Evolutionary conservation across 2,113 vertebrate genomes (phyloP), one percentile per base, ranked within the genome.

Genomic region (Monarcha castaneiventris): DNA sequence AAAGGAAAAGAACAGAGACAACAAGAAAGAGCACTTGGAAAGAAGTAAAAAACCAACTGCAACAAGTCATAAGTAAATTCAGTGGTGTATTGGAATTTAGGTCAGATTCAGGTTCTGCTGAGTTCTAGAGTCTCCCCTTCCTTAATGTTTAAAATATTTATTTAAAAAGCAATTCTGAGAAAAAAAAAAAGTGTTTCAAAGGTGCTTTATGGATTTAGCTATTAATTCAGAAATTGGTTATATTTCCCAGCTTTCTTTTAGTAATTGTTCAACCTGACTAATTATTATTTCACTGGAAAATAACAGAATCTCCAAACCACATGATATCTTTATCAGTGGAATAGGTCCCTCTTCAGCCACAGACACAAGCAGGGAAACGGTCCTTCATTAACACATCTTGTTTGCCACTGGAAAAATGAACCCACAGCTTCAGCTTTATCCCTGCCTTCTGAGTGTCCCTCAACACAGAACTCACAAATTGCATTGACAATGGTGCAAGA

Each of bases 211-310:
- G 41, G 30, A 76, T 87, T 46, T 71, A 21, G 16, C 16, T 75
- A 10, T 81, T 69, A 58, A 62, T 81, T 82, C 71, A 87, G 62
- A 54, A 59, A 29, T 22, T 46, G 1, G 44, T 68, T 87, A 25
- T 10, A 17, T 61, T 87, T 81, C 15, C 52, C 13, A 67, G 13
- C 7, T 94, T 30, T 17, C 5, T 92, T 85, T 71, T 61, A 19
- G 30, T 55, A 66, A 67, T 78, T 69, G 48, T 89, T 83, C 27
- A 54, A 11, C 75, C 11, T 69, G 25, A 3, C 16, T 49, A 66
- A 94, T 67, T 93, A 73, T 59, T 81, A 67, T 89, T 89, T 94
- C 35, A 73, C 20, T 69, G 52, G 67, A 85, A 92, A 83, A 41
- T 19, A 35, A 75, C 33, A 64, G 25, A 17, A 41, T 33, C 27